Percentiles rank a stretch among this genome's conserved stretches.
phyloP scores from a whole-genome alignment of 1,140 invertebrate genomes.

The Lordiphosa clarofinis region DNA sequence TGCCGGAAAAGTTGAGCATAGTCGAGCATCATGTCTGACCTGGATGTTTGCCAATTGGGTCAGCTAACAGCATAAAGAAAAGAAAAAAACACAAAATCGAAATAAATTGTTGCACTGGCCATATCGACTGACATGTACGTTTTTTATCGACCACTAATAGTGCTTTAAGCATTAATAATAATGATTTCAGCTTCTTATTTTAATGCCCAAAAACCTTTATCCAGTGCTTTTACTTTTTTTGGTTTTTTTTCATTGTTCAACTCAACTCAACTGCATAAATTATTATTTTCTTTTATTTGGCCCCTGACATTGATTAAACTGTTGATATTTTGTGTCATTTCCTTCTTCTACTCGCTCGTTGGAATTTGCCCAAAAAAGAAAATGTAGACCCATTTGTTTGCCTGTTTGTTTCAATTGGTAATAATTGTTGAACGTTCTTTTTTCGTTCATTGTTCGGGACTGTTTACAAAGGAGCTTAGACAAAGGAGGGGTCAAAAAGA shows the following conservation, averaged over 20 bases:
- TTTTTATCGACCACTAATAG: not conserved
- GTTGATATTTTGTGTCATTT: slow-evolving; percentile 45
- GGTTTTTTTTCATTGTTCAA: slow-evolving; percentile 32
- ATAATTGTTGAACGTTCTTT: slow-evolving; percentile 56
- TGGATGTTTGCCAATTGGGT: slow-evolving; percentile 68
- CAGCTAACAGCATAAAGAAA: slow-evolving; percentile 30
- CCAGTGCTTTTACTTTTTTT: slow-evolving; percentile 1
- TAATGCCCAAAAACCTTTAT: not conserved
- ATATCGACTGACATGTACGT: slow-evolving; percentile 1
- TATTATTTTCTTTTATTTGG: slow-evolving; percentile 51
- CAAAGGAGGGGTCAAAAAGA: slow-evolving; percentile 13
- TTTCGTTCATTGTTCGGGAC: slow-evolving; percentile 29
- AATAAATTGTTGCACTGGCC: slow-evolving; percentile 18
- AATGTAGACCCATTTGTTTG: slow-evolving; percentile 26
- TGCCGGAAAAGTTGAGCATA: slow-evolving; percentile 12
- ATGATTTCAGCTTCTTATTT: slow-evolving; percentile 20
- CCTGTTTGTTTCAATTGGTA: slow-evolving; percentile 46
- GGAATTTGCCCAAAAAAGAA: slow-evolving; percentile 3
- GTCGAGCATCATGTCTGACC: slow-evolving; percentile 45
- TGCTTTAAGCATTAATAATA: slow-evolving; percentile 23
- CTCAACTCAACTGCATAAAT: slow-evolving; percentile 66
- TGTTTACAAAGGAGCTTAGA: slow-evolving; percentile 41
- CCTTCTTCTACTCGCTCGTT: slow-evolving; percentile 2
- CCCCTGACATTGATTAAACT: slow-evolving; percentile 65
- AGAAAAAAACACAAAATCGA: slow-evolving; percentile 21